Evolutionary conservation across 1,140 invertebrate genomes (phyloP).

Genomic region (Danaus plexippus): DNA sequence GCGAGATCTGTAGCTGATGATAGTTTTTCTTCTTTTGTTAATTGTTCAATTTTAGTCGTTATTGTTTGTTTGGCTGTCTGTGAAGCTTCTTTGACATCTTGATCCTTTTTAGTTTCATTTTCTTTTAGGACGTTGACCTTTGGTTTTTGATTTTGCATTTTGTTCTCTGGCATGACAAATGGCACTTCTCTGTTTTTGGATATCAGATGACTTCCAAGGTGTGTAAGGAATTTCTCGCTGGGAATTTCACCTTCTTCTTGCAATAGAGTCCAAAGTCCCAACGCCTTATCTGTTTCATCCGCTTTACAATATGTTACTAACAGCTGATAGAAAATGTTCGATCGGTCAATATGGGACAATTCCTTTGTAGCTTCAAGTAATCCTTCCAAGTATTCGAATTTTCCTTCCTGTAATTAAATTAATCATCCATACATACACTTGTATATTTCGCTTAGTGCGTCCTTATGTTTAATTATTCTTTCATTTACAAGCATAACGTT

Average conservation of each 20-base stretch:
- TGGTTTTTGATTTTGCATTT: conserved; percentile 10
- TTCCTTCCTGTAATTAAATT: conserved; percentile 70
- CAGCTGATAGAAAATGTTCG: conserved; percentile 81
- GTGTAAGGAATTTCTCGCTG: conserved; percentile 76
- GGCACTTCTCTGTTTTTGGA: conserved; percentile 77
- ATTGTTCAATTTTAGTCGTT: conserved; percentile 34
- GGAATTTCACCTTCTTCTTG: conserved; percentile 86
- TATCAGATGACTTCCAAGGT: conserved; percentile 77
- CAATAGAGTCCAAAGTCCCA: conserved; percentile 83
- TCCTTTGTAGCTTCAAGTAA: conserved; percentile 82
- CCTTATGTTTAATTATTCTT: no score
- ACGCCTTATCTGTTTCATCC: conserved; percentile 79
- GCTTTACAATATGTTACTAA: conserved; percentile 79
- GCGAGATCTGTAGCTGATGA: conserved; percentile 69
- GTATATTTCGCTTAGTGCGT: no score
- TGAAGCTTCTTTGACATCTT: conserved; percentile 15
- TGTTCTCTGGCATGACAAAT: conserved; percentile 72
- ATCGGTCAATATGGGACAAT: conserved; percentile 80
- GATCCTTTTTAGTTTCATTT: conserved; percentile 10
- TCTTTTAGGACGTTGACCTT: conserved; percentile 12
- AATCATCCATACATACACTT: not conserved
- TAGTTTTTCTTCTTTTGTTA: conserved; percentile 63
- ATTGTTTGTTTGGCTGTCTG: conserved; percentile 25
- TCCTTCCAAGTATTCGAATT: conserved; percentile 79
- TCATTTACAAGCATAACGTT: no score